Evolutionary conservation across 2,888 invertebrate species (phyloP).

Genomic region (Aleiodes alternator): DNA sequence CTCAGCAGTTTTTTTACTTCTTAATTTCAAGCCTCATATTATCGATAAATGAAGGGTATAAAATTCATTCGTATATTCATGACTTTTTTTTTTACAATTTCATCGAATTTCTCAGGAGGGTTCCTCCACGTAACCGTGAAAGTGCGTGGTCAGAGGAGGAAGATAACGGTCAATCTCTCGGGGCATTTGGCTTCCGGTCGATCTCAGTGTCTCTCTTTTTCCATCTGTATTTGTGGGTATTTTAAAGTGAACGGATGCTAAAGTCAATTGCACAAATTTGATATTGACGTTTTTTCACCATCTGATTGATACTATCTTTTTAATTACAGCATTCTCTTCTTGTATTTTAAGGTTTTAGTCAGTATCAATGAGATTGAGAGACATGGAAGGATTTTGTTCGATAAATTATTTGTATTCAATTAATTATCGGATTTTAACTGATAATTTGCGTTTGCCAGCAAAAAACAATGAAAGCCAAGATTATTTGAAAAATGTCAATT

Average conservation of each 20-base stretch:
- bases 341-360: neutral
- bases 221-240: neutral
- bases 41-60: conserved; percentile 13
- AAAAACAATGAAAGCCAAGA: too few relatives aligned
- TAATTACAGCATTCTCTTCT: conserved; percentile 14
- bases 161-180: conserved; percentile 36
- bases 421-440: too few relatives aligned
- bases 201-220: neutral
- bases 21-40: neutral
- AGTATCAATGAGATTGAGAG: neutral
- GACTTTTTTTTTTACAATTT: neutral
- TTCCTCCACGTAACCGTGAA: conserved; percentile 10
- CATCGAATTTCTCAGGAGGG: conserved; percentile 24
- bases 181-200: conserved; percentile 30
- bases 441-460: too few relatives aligned
- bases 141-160: conserved; percentile 30
- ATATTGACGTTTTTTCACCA: conserved; percentile 7
- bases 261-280: conserved; percentile 26
- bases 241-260: conserved; percentile 9
- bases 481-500: too few relatives aligned
- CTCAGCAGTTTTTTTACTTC: conserved; percentile 8
- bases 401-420: too few relatives aligned
- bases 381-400: too few relatives aligned
- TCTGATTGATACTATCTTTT: conserved; percentile 15
- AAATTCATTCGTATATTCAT: conserved; percentile 22